These are phyloP conservation scores for Melikaiella ostensackeni DNA, from an alignment of 2,888 invertebrate genomes.

Conservation along the genomic window DNA sequence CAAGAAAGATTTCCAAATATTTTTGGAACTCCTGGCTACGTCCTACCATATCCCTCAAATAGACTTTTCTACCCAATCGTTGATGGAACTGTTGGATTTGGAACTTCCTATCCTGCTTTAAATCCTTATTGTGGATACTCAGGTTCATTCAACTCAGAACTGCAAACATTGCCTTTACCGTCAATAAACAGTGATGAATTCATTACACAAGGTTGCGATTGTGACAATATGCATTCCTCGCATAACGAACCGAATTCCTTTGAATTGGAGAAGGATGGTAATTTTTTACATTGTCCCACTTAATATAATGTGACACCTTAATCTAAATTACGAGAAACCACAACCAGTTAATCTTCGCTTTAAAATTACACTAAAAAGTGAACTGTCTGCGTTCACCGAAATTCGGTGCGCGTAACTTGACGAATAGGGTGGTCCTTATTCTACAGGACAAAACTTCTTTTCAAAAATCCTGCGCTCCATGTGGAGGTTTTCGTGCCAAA, in stretches of 20 bases:
- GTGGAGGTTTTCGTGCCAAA: too few relatives aligned
- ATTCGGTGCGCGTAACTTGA: too few relatives aligned
- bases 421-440: too few relatives aligned
- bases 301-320: not conserved
- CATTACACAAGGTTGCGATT: not conserved
- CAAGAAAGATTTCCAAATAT: not conserved
- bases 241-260: not conserved
- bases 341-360: too few relatives aligned
- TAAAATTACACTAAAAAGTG: too few relatives aligned
- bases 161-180: not conserved
- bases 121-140: not conserved
- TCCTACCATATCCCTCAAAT: not conserved
- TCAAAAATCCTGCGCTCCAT: too few relatives aligned
- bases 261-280: not conserved
- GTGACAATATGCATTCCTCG: not conserved
- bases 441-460: too few relatives aligned
- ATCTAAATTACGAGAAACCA: not conserved
- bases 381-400: too few relatives aligned
- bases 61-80: not conserved
- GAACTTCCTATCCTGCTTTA: not conserved
- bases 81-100: not conserved
- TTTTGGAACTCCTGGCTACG: not conserved
- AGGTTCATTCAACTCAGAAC: not conserved
- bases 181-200: not conserved
- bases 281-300: not conserved